Conservation (phyloP, 2,888 invertebrate genomes). For the Kuschelorhynchus macadamiae region DNA sequence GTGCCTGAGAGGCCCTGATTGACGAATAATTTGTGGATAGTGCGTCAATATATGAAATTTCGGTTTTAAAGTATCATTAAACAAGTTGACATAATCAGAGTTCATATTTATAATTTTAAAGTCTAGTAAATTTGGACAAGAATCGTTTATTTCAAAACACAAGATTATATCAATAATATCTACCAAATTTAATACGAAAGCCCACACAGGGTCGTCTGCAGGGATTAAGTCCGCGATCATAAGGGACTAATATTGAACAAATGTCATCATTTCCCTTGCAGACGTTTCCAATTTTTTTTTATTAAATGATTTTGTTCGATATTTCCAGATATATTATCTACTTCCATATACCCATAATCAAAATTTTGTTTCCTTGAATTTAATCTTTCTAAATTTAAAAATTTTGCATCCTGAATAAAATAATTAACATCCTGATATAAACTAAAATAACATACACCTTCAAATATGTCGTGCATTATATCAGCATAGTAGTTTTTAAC, state of each 20-base stretch:
- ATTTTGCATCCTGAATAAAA: constrained; percentile 32
- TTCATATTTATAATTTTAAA: constrained; percentile 45
- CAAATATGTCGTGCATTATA: constrained; percentile 53
- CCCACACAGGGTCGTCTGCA: constrained; percentile 51
- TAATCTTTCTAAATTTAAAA: constrained; percentile 44
- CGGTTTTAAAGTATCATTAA: constrained; percentile 54
- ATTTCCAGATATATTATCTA: constrained; percentile 50
- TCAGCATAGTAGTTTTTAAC: constrained; percentile 51
- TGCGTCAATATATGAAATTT: constrained; percentile 55
- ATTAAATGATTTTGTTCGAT: constrained; percentile 46
- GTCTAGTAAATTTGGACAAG: constrained; percentile 32
- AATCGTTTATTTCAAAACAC: constrained; percentile 28
- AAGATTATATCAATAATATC: constrained; percentile 54
- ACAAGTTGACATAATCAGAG: constrained; percentile 42
- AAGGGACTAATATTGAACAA: constrained; percentile 52
- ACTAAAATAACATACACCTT: constrained; percentile 51
- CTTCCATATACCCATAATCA: constrained; percentile 53
- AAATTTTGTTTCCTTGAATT: constrained; percentile 54
- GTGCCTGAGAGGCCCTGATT: constrained; percentile 36
- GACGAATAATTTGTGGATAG: constrained; percentile 51
- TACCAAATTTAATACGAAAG: constrained; percentile 52
- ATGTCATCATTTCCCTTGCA: constrained; percentile 56
- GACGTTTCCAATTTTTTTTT: constrained; percentile 50
- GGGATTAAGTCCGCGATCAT: constrained; percentile 57
- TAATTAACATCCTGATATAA: constrained; percentile 51